phyloP scores from a whole-genome alignment of 2,888 invertebrate genomes.

The Vannuccia rotundouncinata region DNA sequence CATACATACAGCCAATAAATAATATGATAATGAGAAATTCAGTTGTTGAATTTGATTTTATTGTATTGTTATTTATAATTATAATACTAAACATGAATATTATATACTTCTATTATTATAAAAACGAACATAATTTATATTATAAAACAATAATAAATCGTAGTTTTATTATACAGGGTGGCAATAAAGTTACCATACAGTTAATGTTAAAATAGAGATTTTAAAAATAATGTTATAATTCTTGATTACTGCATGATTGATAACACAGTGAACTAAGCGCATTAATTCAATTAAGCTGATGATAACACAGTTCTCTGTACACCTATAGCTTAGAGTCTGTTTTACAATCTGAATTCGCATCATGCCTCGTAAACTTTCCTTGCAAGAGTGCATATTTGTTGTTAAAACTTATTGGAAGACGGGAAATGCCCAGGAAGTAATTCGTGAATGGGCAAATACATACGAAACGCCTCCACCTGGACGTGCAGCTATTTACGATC shows the following conservation, averaged over 20 bases:
- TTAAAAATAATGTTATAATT: neutral
- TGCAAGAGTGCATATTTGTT: neutral
- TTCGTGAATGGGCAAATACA: neutral
- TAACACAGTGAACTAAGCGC: neutral
- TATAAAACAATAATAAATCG: no score
- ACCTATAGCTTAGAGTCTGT: neutral
- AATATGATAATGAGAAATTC: no score
- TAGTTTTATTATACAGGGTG: neutral
- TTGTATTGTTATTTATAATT: no score
- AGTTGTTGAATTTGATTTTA: no score
- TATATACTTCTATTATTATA: no score
- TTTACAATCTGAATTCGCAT: neutral
- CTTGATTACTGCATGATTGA: neutral
- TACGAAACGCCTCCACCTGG: neutral
- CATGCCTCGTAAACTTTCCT: neutral
- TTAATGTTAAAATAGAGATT: neutral
- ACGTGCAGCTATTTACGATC: neutral
- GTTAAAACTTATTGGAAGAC: neutral
- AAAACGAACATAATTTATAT: no score
- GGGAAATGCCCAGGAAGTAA: neutral
- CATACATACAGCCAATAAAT: no score
- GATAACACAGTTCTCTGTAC: neutral
- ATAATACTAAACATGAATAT: no score
- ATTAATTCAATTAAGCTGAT: no score
- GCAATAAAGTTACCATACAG: neutral